Conservation (phyloP, 2,888 invertebrate genomes). For the Nesidiocoris tenuis region DNA sequence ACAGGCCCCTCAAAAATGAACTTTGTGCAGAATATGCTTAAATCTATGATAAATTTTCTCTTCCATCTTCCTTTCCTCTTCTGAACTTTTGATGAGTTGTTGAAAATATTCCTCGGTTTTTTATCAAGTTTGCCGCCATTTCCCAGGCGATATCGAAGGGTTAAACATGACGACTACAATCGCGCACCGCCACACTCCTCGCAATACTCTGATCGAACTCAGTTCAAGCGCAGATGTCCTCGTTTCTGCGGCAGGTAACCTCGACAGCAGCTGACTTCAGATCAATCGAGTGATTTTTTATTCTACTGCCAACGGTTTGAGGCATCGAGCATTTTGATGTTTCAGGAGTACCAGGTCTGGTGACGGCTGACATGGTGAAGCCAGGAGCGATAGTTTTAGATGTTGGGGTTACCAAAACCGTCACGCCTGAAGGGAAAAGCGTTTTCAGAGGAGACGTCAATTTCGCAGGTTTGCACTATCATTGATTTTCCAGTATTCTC, state of each 20-base stretch:
- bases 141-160: slow-evolving; percentile 59
- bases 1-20: too few relatives aligned
- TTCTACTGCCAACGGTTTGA: too few relatives aligned
- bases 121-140: too few relatives aligned
- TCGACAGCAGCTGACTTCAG: too few relatives aligned
- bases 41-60: too few relatives aligned
- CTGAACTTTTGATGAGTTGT: too few relatives aligned
- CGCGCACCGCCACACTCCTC: slow-evolving; percentile 84
- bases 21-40: too few relatives aligned
- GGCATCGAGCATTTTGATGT: too few relatives aligned
- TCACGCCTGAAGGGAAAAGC: slow-evolving; percentile 61
- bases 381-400: slow-evolving; percentile 86
- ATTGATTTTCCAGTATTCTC: slow-evolving; percentile 19
- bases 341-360: slow-evolving; percentile 70
- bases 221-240: slow-evolving; percentile 76
- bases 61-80: too few relatives aligned
- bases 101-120: too few relatives aligned
- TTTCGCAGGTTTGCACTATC: slow-evolving; percentile 65
- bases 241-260: slow-evolving; percentile 69
- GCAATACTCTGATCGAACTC: slow-evolving; percentile 68
- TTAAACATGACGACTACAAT: slow-evolving; percentile 87
- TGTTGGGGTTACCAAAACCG: slow-evolving; percentile 77
- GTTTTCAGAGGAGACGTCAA: slow-evolving; percentile 87
- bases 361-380: slow-evolving; percentile 82
- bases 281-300: too few relatives aligned